Evolutionary conservation across 92 coral and sea anemone genomes (phyloP).

Genomic region (Epizoanthus ramosus): DNA sequence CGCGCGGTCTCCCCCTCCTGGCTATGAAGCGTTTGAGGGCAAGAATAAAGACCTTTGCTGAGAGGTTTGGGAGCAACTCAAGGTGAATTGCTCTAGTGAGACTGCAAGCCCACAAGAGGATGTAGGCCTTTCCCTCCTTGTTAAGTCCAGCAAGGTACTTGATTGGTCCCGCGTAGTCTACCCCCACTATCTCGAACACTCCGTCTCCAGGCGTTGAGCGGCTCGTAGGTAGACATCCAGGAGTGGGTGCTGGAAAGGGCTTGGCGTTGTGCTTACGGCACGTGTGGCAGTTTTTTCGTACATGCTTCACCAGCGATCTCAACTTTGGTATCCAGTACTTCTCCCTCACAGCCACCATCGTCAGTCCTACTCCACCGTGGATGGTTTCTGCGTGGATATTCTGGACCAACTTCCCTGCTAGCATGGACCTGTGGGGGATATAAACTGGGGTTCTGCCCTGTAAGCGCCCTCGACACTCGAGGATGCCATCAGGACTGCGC

Average conservation of each 20-base stretch:
- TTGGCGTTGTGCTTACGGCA: neutral
- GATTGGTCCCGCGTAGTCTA: neutral
- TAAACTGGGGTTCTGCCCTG: neutral
- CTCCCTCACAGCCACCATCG: neutral
- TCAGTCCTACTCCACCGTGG: slow-evolving; percentile 1
- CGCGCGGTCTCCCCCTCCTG: slow-evolving; percentile 3
- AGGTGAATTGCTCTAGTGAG: slow-evolving; percentile 13
- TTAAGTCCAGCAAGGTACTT: neutral
- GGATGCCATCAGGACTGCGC: neutral
- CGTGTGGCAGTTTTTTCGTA: neutral
- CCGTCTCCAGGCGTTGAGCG: neutral
- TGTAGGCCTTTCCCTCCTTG: slow-evolving; percentile 17
- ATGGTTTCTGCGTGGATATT: neutral
- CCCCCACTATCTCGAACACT: neutral
- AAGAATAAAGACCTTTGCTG: neutral
- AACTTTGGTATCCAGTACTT: neutral
- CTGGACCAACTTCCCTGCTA: slow-evolving; percentile 1
- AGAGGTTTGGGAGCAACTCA: neutral
- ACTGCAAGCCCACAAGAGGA: slow-evolving; percentile 25
- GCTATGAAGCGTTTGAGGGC: slow-evolving; percentile 19
- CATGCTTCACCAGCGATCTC: neutral
- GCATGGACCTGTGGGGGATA: neutral
- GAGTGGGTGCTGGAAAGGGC: neutral
- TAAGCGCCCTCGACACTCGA: neutral
- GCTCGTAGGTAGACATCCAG: neutral